phyloP scores from a whole-genome alignment of 1,140 invertebrate genomes.

The Stegodyphus dumicola region DNA sequence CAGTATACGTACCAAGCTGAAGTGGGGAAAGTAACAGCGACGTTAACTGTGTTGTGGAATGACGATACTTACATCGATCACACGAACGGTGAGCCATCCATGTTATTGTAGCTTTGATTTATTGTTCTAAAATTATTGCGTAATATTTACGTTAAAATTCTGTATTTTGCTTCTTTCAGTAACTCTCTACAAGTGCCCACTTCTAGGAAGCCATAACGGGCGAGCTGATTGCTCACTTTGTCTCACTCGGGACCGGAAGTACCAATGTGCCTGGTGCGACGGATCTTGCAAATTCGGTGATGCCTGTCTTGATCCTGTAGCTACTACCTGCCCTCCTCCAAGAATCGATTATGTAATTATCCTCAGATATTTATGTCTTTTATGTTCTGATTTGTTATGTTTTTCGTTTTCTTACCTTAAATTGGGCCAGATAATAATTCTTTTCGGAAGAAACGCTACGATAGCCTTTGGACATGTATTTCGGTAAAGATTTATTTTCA shows the following conservation, averaged over 20 bases:
- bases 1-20: constrained; percentile 88
- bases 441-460: no score
- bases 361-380: no score
- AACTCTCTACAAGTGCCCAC: constrained; percentile 93
- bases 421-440: no score
- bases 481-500: no score
- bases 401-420: no score
- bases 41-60: constrained; percentile 93
- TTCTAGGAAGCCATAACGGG: constrained; percentile 89
- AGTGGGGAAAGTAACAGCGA: constrained; percentile 86
- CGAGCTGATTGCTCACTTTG: constrained; percentile 94
- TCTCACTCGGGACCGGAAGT: constrained; percentile 82
- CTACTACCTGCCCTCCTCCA: constrained; percentile 86
- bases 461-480: no score
- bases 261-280: constrained; percentile 92
- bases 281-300: constrained; percentile 86
- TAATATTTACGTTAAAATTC: background rate
- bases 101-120: background rate
- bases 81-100: constrained; percentile 72
- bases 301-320: constrained; percentile 76
- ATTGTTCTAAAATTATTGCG: background rate
- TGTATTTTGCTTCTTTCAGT: constrained; percentile 70
- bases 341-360: constrained; percentile 85
- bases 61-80: constrained; percentile 91
- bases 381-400: no score